Percentiles rank a stretch among this genome's conserved stretches.
Conservation (phyloP, 2,797 vertebrate genomes). For the Anguilla obscura region DNA sequence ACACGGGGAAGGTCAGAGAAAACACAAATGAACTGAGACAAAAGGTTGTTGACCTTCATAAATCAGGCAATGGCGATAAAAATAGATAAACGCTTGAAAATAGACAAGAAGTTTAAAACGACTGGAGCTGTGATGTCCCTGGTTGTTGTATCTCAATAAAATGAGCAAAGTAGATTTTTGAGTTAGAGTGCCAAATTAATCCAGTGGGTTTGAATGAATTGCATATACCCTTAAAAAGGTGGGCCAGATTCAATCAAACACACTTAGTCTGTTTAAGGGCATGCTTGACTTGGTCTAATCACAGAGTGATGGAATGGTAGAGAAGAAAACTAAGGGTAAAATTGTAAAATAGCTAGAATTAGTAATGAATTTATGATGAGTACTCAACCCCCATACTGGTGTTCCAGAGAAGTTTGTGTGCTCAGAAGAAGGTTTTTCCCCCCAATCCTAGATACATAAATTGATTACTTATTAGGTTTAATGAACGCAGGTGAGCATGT, state of each 20-base stretch:
- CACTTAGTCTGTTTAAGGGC: not conserved
- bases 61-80: too few relatives aligned
- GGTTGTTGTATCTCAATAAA: too few relatives aligned
- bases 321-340: not conserved
- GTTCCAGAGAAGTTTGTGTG: not conserved
- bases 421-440: not conserved
- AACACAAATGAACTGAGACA: too few relatives aligned
- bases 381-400: not conserved
- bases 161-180: too few relatives aligned
- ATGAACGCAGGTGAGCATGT: not conserved
- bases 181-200: too few relatives aligned
- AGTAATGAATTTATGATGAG: not conserved
- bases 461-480: not conserved
- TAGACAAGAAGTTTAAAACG: too few relatives aligned
- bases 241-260: conserved; percentile 1
- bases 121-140: too few relatives aligned
- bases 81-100: too few relatives aligned
- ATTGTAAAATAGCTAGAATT: not conserved
- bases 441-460: not conserved
- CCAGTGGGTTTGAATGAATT: too few relatives aligned
- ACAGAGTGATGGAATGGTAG: not conserved
- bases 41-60: too few relatives aligned
- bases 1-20: too few relatives aligned
- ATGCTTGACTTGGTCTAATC: not conserved
- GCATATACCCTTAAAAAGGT: not conserved